Conservation (phyloP, 2,113 vertebrate species). For the Pristiophorus japonicus region DNA sequence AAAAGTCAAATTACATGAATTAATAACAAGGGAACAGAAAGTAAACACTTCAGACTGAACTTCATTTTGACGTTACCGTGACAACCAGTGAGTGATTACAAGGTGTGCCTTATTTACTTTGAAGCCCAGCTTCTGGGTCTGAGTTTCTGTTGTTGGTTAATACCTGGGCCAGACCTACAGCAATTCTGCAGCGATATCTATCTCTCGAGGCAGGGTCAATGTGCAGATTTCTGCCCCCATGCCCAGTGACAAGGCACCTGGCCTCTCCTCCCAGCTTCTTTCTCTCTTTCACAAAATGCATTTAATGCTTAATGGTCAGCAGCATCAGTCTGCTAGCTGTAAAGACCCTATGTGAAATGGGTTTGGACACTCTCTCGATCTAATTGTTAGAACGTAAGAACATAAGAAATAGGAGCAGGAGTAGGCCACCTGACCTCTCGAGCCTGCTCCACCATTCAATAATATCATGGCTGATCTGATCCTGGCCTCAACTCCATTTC, state of each 20-base stretch:
- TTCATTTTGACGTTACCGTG: background rate
- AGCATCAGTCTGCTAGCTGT: background rate
- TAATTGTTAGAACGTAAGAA: no score
- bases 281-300: background rate
- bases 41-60: constrained; percentile 21
- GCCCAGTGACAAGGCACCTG: background rate
- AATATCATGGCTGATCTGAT: no score
- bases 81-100: background rate
- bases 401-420: no score
- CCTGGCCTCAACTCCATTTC: no score
- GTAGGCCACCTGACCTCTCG: no score
- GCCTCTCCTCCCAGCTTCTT: background rate
- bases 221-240: background rate
- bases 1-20: background rate
- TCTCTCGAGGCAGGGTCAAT: constrained; percentile 21
- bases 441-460: no score
- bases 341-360: background rate
- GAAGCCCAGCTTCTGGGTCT: constrained; percentile 10
- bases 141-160: constrained; percentile 1
- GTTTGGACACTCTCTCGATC: background rate
- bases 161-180: background rate
- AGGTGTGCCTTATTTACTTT: constrained; percentile 24
- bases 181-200: background rate
- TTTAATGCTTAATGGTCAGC: background rate
- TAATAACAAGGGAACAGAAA: background rate